Percentiles rank a stretch among this genome's conserved stretches.
Evolutionary conservation across 2,888 invertebrate genomes (phyloP).

Genomic region (Falcaria lacertinaria): DNA sequence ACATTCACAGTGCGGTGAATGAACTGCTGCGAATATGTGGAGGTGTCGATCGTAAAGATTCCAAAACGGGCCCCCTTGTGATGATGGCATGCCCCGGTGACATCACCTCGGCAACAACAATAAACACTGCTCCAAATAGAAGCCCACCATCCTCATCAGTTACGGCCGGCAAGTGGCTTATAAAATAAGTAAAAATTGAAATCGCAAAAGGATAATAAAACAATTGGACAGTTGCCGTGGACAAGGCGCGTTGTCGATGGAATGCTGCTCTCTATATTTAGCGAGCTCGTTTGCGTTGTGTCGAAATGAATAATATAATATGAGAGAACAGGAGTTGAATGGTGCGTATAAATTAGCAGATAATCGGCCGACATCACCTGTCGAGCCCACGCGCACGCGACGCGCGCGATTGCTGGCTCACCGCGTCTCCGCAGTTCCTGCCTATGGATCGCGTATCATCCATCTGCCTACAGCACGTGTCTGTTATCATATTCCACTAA

Average conservation of each 20-base stretch:
- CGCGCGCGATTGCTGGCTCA: slow-evolving; percentile 15
- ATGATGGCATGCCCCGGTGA: slow-evolving; percentile 61
- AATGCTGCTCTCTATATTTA: slow-evolving; percentile 71
- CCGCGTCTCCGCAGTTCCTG: slow-evolving; percentile 10
- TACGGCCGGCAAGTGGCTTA: slow-evolving; percentile 45
- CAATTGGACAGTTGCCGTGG: slow-evolving; percentile 54
- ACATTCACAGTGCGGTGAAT: slow-evolving; percentile 64
- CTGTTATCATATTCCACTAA: slow-evolving; percentile 27
- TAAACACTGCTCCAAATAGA: slow-evolving; percentile 51
- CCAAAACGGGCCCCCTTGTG: slow-evolving; percentile 63
- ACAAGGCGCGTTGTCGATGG: slow-evolving; percentile 53
- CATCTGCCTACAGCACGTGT: slow-evolving; percentile 29
- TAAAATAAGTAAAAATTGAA: slow-evolving; percentile 57
- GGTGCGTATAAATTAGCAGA: slow-evolving; percentile 70
- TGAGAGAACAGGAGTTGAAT: slow-evolving; percentile 68
- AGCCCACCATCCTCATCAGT: slow-evolving; percentile 26
- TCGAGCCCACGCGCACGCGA: slow-evolving; percentile 56
- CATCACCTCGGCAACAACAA: slow-evolving; percentile 56
- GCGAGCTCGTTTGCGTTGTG: slow-evolving; percentile 65
- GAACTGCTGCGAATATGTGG: slow-evolving; percentile 68
- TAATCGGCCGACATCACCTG: slow-evolving; percentile 68
- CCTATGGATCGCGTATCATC: slow-evolving; percentile 41
- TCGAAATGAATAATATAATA: slow-evolving; percentile 68
- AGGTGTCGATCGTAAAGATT: slow-evolving; percentile 72
- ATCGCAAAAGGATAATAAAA: slow-evolving; percentile 59